phyloP scores from a whole-genome alignment of 2,888 invertebrate genomes.

The Hipparchia sbordonii region DNA sequence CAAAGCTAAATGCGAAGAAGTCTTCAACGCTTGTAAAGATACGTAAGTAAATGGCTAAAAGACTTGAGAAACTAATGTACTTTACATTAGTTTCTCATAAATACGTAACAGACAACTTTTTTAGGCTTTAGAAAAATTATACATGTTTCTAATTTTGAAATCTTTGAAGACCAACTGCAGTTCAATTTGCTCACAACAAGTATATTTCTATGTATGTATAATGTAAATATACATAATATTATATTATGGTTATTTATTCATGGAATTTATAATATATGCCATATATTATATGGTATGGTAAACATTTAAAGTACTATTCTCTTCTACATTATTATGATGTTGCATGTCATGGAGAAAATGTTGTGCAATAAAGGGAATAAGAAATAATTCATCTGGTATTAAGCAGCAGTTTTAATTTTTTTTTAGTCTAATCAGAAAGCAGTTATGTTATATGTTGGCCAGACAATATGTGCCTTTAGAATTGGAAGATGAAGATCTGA shows the following conservation, averaged over 20 bases:
- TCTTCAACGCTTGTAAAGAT: slow-evolving; percentile 93
- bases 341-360: too few species aligned
- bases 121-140: background rate
- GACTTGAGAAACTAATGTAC: background rate
- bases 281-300: too few species aligned
- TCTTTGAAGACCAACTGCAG: background rate
- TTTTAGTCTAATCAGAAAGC: slow-evolving; percentile 91
- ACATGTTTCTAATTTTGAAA: too few species aligned
- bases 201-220: too few species aligned
- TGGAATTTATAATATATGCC: too few species aligned
- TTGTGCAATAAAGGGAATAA: too few species aligned
- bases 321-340: too few species aligned
- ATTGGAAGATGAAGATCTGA: slow-evolving; percentile 90
- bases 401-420: slow-evolving; percentile 23
- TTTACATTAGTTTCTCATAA: background rate
- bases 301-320: too few species aligned
- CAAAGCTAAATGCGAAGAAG: slow-evolving; percentile 89
- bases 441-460: slow-evolving; percentile 97
- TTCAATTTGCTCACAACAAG: background rate
- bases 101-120: too few species aligned
- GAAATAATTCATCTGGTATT: too few species aligned
- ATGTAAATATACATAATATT: too few species aligned
- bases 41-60: slow-evolving; percentile 80
- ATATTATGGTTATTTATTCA: too few species aligned
- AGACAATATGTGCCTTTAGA: slow-evolving; percentile 96